Conservation (phyloP, 2,888 invertebrate species). For the Gonocerus acuteangulatus region DNA sequence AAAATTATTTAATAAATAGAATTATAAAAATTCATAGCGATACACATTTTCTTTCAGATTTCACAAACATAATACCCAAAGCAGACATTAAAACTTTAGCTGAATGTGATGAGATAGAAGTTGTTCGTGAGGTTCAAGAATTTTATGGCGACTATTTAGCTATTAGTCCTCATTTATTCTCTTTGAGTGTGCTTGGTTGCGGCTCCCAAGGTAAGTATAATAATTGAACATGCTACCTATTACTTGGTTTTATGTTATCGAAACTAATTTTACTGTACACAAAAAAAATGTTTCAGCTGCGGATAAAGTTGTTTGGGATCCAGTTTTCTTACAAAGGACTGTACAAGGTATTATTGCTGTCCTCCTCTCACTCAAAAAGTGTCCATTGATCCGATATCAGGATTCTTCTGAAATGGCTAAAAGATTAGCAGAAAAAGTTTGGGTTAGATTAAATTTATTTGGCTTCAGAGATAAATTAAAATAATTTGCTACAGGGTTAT, state of each 20-base stretch:
- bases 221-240: neutral
- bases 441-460: constrained; percentile 48
- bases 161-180: constrained; percentile 85
- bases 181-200: constrained; percentile 64
- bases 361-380: constrained; percentile 80
- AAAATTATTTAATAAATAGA: no score
- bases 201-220: constrained; percentile 51
- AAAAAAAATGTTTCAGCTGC: constrained; percentile 3
- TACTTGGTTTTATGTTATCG: no score
- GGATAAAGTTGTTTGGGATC: constrained; percentile 56
- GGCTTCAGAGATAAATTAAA: neutral
- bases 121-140: constrained; percentile 92
- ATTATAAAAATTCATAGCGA: no score
- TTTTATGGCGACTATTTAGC: constrained; percentile 94
- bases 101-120: constrained; percentile 96
- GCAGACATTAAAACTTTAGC: constrained; percentile 93
- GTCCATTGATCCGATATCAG: constrained; percentile 82
- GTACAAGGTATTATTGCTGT: constrained; percentile 79
- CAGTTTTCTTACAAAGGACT: constrained; percentile 65
- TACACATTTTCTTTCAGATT: no score
- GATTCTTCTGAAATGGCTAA: constrained; percentile 77
- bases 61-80: constrained; percentile 94
- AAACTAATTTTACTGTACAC: no score
- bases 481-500: neutral
- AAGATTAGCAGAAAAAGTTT: constrained; percentile 73